Percentiles rank a stretch among this genome's conserved stretches.
phyloP scores from a whole-genome alignment of 2,888 invertebrate species.

The Andrena flavipes region DNA sequence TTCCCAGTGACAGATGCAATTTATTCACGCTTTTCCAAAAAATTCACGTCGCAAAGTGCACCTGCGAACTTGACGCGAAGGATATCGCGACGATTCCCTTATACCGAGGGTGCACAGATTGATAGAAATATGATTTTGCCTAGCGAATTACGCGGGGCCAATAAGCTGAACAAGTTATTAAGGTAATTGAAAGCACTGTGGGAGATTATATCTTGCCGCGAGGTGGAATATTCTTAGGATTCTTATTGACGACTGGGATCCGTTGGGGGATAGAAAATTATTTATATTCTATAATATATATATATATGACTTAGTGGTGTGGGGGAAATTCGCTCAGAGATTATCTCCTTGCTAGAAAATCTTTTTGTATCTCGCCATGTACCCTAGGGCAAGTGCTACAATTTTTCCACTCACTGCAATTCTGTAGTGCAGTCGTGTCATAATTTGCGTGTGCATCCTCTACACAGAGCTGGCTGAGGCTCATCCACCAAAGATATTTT shows the following conservation, averaged over 20 bases:
- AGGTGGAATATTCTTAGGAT: too few species aligned
- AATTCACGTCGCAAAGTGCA: not conserved
- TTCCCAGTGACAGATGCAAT: slow-evolving; percentile 9
- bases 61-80: not conserved
- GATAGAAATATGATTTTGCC: not conserved
- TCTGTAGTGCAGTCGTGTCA: not conserved
- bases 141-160: slow-evolving; percentile 10
- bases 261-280: too few species aligned
- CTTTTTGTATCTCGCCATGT: not conserved
- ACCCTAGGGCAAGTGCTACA: not conserved
- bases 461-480: not conserved
- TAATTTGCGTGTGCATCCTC: not conserved
- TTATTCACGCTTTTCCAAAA: slow-evolving; percentile 11
- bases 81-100: not conserved
- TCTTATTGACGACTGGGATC: too few species aligned
- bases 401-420: slow-evolving; percentile 4
- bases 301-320: too few species aligned
- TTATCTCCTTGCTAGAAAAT: not conserved
- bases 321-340: too few species aligned
- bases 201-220: not conserved
- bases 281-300: too few species aligned
- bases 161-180: slow-evolving; percentile 19
- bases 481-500: slow-evolving; percentile 13
- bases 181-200: slow-evolving; percentile 26
- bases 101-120: not conserved